Evolutionary conservation across 2,797 vertebrate genomes (phyloP).

Genomic region (Micrastur ruficollis): DNA sequence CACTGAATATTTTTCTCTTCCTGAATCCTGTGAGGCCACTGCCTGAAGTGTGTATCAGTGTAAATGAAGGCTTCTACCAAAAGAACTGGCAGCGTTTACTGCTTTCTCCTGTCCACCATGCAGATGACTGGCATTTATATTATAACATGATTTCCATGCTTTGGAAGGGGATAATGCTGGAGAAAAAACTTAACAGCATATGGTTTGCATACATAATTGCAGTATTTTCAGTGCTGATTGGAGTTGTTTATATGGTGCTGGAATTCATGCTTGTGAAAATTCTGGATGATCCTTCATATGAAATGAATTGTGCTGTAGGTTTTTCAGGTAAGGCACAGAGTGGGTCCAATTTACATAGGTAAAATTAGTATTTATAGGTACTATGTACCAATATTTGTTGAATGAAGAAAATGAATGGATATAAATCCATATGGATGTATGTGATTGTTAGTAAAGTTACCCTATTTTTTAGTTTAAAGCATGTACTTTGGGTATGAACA

Average conservation of each 20-base stretch:
- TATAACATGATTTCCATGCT: constrained; percentile 95
- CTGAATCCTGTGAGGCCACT: constrained; percentile 81
- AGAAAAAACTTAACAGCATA: constrained; percentile 81
- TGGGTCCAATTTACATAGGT: neutral
- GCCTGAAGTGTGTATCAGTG: constrained; percentile 84
- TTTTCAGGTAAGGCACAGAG: constrained; percentile 86
- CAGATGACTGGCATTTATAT: constrained; percentile 91
- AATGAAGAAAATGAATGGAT: neutral
- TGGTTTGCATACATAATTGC: constrained; percentile 87
- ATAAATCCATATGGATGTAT: too few species aligned
- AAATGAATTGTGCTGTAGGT: constrained; percentile 85
- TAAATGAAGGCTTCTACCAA: constrained; percentile 77
- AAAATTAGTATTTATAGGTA: neutral
- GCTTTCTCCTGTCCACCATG: constrained; percentile 89
- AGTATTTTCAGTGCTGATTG: constrained; percentile 87
- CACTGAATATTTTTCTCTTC: constrained; percentile 87
- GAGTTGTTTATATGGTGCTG: constrained; percentile 86
- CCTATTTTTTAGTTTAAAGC: neutral
- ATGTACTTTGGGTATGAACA: neutral
- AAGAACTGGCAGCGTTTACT: constrained; percentile 87
- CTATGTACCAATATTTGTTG: neutral
- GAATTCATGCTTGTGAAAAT: constrained; percentile 76
- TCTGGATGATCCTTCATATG: constrained; percentile 79
- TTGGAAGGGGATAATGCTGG: constrained; percentile 89
- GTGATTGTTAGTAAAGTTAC: neutral